Base-by-base conservation (phyloP, 2,888 invertebrate species). In the Pterostichus niger region DNA sequence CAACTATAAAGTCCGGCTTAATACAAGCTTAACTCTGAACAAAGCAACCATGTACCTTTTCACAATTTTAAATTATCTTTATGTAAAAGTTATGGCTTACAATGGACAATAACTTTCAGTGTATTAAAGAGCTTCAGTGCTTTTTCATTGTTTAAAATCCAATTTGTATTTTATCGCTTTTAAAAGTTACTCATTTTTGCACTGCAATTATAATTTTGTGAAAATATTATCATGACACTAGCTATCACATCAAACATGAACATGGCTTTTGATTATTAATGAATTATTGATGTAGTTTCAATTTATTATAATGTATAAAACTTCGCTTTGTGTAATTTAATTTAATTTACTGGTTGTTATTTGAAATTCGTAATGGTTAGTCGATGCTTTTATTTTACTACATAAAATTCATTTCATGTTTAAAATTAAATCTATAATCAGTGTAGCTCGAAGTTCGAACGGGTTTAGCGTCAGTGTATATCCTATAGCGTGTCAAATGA, bases 401-500 rank as follows among this genome's bases (percentile, higher is more conserved):
- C 68, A 10, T 71, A 11, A n/a, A 76, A 49, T 24, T 15, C 15
- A 44, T 59, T 77, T 59, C 24, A 56, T 56, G 59, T 44, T 40
- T 40, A 77, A 73, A 44, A 59, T 56, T 49, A 56, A 59, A 40
- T 56, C 24, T 40, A 56, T 59, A 77, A 59, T 76, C 56, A 24
- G 40, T 40, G 40, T 40, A 40, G 40, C 2, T 24, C 40, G 40
- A 13, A 35, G 31, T 24, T 24, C 33, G 59, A 77, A 76, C 40
- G 46, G 11, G 11, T 56, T 11, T 40, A 56, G 11, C 56, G 33
- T 56, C 56, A 56, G 40, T 24, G 3, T 24, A 24, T 24, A 24
- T 6, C 24, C 17, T 59, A 54, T 77, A 44, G 77, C 77, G 77
- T 77, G 40, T 77, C 77, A 56, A 77, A 77, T 77, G 35, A 35